Conservation (phyloP, 2,113 vertebrate genomes). For the Silurus asotus region DNA sequence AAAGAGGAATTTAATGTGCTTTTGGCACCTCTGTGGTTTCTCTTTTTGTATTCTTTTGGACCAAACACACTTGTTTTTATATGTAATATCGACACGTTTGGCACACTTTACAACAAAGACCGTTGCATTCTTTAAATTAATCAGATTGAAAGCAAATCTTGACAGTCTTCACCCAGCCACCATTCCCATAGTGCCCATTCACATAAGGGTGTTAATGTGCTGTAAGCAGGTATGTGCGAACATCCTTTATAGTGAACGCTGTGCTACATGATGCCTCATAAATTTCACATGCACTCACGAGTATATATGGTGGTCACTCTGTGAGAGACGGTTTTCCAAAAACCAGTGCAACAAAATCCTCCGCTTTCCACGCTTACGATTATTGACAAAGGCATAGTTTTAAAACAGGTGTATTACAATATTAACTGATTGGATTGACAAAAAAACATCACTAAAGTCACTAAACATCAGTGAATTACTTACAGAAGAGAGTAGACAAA, state of each 20-base stretch:
- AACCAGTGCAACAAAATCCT: background rate
- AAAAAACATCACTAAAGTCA: too few relatives aligned
- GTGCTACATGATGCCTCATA: constrained; percentile 3
- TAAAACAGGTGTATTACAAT: too few relatives aligned
- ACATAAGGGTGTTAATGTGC: constrained; percentile 51
- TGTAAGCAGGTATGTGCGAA: constrained; percentile 15
- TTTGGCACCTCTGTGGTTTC: constrained; percentile 59
- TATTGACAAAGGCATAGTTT: background rate
- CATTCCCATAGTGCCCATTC: constrained; percentile 35
- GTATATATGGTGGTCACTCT: background rate
- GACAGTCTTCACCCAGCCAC: background rate
- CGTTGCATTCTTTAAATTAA: background rate
- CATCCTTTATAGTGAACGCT: background rate
- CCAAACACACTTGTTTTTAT: constrained; percentile 9
- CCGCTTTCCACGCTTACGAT: background rate
- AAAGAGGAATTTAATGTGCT: constrained; percentile 57
- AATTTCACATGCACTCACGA: background rate
- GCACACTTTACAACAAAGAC: background rate
- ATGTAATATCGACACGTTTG: background rate
- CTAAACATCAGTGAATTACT: background rate
- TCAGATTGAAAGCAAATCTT: background rate
- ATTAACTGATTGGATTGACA: background rate
- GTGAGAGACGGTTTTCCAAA: background rate
- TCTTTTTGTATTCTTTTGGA: background rate
- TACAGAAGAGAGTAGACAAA: background rate